Base-by-base conservation (phyloP, 2,888 invertebrate genomes). In the Drosophila anceps region DNA sequence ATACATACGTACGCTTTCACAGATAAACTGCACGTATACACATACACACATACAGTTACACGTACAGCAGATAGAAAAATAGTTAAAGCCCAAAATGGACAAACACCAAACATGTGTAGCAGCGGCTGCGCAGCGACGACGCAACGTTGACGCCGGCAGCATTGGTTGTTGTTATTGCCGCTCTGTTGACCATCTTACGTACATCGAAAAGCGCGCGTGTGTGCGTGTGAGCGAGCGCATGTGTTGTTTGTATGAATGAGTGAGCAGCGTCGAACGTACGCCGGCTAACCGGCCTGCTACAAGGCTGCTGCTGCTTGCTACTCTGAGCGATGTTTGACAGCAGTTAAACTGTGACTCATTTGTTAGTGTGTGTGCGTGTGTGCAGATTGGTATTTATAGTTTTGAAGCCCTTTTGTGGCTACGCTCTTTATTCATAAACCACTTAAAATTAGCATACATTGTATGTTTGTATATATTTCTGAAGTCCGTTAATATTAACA, bases 61-160 rank as follows among this genome's bases (percentile, higher is more conserved):
- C 24, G 35, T 48, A 31, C 15, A 68, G 53, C 60, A 71, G 72
- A 78, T 72, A 74, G 69, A 61, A 73, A 75, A 74, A 73, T 76
- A 77, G 63, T 69, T 79, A 72, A 73, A 73, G 55, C 72, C 76
- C 73, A 73, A 88, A 89, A 78, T 75, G 82, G 82, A 68, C 84
- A 78, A 88, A 86, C 78, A 76, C 63, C 81, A 82, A 90, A 85
- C 85, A 88, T 85, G 88, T 87, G 84, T 81, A 70, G 82, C 64
- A 65, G 81, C 72, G 70, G 53, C 70, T 64, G 74, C 77, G 79
- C 81, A 76, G 72, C 77, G 58, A 54, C 69, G 65, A 41, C 33
- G 37, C 59, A 50, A 44, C 59, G 64, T 55, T 60, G 71, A 53
- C 74, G 79, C 64, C 53, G 60, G 31, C 80, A 59, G 80, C 53